These are phyloP conservation scores for Trididemnum nubilum DNA, from an alignment of 23 tunicate genomes.

Conservation along the genomic window DNA sequence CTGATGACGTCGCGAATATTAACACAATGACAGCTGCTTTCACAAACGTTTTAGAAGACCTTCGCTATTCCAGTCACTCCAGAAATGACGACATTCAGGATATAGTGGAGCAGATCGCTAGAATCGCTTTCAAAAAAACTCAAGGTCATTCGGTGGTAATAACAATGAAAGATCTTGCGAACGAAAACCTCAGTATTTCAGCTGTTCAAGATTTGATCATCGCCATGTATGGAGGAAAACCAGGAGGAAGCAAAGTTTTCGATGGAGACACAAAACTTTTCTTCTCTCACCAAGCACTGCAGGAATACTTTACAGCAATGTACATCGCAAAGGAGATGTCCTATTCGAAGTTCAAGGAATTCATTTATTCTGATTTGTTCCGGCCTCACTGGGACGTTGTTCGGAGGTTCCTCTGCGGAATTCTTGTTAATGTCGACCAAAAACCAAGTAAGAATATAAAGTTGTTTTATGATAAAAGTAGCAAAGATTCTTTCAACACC, in stretches of 20 bases:
- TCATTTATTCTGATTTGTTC: neutral
- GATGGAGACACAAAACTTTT: neutral
- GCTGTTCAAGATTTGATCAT: conserved; percentile 11
- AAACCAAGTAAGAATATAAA: neutral
- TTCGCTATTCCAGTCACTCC: neutral
- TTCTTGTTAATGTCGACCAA: neutral
- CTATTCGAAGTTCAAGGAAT: neutral
- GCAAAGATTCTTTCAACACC: too few species aligned
- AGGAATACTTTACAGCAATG: neutral
- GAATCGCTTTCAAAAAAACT: neutral
- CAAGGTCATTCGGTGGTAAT: neutral
- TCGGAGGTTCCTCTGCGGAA: neutral
- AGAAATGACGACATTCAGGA: neutral
- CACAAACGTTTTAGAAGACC: neutral
- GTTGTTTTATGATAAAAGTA: neutral
- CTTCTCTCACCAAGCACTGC: neutral
- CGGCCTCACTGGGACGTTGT: too few species aligned
- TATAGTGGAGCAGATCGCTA: neutral
- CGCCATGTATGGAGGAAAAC: neutral
- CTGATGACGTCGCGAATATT: neutral
- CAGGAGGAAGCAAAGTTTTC: neutral
- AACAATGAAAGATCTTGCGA: neutral
- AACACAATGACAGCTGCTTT: conserved; percentile 6
- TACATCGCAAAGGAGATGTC: neutral
- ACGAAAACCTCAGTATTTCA: neutral